A percentile compares a stretch with the other conserved stretches of the same genome.
Evolutionary conservation across 2,888 invertebrate genomes (phyloP).

Genomic region (Acleris cristana): DNA sequence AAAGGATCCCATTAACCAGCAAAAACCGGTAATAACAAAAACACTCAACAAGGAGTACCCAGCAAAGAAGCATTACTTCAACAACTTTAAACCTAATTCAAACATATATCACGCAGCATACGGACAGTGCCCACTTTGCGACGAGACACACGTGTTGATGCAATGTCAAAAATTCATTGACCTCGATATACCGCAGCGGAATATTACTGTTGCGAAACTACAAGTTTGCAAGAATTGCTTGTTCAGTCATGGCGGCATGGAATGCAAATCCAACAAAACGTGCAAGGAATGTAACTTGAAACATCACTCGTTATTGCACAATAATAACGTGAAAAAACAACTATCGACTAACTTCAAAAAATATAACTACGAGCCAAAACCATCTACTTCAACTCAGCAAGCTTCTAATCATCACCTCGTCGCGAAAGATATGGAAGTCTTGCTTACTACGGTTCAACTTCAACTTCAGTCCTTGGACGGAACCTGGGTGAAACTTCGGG

Average conservation of each 20-base stretch:
- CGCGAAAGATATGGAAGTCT: constrained; percentile 11
- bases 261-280: constrained; percentile 22
- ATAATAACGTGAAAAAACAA: neutral
- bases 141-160: too few species aligned
- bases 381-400: neutral
- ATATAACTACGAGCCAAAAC: neutral
- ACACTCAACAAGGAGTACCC: too few species aligned
- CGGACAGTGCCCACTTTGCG: too few species aligned
- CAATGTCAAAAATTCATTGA: too few species aligned
- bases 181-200: constrained; percentile 15
- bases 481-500: constrained; percentile 34
- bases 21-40: too few species aligned
- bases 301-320: constrained; percentile 14
- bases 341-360: neutral
- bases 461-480: constrained; percentile 34
- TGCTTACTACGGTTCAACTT: constrained; percentile 34
- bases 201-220: constrained; percentile 14
- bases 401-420: neutral
- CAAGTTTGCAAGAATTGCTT: constrained; percentile 29
- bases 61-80: too few species aligned
- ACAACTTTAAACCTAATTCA: too few species aligned
- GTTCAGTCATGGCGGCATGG: constrained; percentile 12
- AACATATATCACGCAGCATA: too few species aligned
- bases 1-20: neutral
- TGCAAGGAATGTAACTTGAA: constrained; percentile 29